Conservation (phyloP, 2,888 invertebrate genomes). For the Acanthosoma haemorrhoidale region DNA sequence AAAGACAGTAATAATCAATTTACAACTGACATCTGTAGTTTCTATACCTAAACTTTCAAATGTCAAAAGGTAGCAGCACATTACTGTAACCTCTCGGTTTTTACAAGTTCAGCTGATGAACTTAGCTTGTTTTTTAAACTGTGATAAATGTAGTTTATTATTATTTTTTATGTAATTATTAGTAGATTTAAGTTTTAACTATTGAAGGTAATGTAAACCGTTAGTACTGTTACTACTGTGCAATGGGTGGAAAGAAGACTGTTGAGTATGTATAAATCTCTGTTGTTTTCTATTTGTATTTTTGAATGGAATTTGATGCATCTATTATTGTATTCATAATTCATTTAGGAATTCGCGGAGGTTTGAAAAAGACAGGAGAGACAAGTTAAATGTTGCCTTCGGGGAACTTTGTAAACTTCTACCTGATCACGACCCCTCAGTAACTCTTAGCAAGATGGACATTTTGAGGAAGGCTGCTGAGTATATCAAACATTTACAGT, state of each 20-base stretch:
- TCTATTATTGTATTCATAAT: not conserved
- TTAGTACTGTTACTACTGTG: not conserved
- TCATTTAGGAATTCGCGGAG: conserved; percentile 40
- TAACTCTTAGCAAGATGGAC: conserved; percentile 43
- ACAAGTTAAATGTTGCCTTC: conserved; percentile 45
- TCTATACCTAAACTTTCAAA: not conserved
- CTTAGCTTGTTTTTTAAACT: not conserved
- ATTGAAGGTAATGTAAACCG: not conserved
- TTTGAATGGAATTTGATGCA: not conserved
- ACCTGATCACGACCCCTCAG: conserved; percentile 45
- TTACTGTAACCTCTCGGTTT: not conserved
- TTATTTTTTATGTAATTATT: not conserved
- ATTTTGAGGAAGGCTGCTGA: conserved; percentile 43
- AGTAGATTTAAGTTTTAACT: too few relatives aligned
- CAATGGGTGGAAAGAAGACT: conserved; percentile 40
- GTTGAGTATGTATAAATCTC: conserved; percentile 36
- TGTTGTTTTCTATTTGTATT: not conserved
- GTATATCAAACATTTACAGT: conserved; percentile 42
- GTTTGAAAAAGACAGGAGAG: conserved; percentile 44
- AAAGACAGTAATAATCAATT: too few relatives aligned
- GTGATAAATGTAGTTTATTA: conserved; percentile 1
- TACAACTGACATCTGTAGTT: too few relatives aligned
- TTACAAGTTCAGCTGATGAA: not conserved
- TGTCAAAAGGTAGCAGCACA: not conserved
- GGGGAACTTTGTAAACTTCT: conserved; percentile 45